phyloP scores from a whole-genome alignment of 2,797 vertebrate genomes.

The Chelon labrosus region DNA sequence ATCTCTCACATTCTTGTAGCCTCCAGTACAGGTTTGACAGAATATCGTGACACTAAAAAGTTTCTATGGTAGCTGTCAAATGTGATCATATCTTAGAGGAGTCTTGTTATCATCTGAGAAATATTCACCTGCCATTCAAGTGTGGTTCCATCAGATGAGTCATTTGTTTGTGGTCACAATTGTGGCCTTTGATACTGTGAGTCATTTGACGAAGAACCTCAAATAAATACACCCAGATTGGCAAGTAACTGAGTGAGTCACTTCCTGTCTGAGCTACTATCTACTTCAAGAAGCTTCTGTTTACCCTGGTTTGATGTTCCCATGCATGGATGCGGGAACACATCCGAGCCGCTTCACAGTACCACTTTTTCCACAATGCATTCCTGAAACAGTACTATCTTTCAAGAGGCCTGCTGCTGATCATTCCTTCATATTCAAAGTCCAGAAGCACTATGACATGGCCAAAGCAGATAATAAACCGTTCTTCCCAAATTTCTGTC shows the following conservation, averaged over 20 bases:
- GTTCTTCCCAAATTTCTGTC: slow-evolving; percentile 8
- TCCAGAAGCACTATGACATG: slow-evolving; percentile 3
- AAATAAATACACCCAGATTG: slow-evolving; percentile 16
- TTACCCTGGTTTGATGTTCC: slow-evolving; percentile 21
- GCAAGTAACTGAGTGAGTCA: slow-evolving; percentile 27
- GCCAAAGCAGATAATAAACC: slow-evolving; percentile 21
- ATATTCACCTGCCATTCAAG: background rate
- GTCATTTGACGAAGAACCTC: slow-evolving; percentile 9
- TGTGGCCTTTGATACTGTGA: background rate
- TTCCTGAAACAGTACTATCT: background rate
- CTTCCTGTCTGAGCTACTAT: slow-evolving; percentile 16
- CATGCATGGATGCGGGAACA: slow-evolving; percentile 15
- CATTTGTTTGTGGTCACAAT: slow-evolving; percentile 11
- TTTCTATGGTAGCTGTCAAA: background rate
- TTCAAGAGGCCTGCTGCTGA: background rate
- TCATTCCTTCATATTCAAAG: slow-evolving; percentile 15
- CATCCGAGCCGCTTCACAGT: background rate
- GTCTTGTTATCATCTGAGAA: background rate
- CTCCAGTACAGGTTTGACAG: too few relatives aligned
- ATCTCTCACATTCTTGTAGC: too few relatives aligned
- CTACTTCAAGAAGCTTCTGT: background rate
- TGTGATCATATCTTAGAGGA: background rate
- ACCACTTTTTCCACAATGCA: too few relatives aligned
- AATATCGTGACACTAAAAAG: too few relatives aligned
- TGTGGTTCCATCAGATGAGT: background rate